These are phyloP conservation scores for Polypedilum pembai DNA, from an alignment of 1,140 invertebrate species.

Conservation along the genomic window DNA sequence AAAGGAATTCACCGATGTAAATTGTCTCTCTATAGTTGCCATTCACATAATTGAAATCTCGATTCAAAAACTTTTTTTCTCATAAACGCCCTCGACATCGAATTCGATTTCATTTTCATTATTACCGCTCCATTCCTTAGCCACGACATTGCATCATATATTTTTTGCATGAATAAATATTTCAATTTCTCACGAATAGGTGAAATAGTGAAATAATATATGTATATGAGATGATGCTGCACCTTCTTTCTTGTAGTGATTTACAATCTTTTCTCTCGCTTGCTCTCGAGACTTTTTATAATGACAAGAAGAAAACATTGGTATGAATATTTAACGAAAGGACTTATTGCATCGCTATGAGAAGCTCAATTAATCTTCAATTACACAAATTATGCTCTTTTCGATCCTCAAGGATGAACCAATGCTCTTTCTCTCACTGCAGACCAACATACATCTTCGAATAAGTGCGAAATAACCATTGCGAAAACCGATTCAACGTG, in stretches of 20 bases:
- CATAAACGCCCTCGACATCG: not conserved
- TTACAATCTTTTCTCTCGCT: no score
- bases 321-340: no score
- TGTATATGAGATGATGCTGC: not conserved
- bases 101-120: not conserved
- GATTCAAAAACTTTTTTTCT: not conserved
- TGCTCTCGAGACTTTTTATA: no score
- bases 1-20: not conserved
- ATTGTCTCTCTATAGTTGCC: not conserved
- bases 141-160: not conserved
- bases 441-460: no score
- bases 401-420: no score
- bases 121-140: not conserved
- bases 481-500: no score
- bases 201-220: not conserved
- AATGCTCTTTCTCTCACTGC: no score
- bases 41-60: not conserved
- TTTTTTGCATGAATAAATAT: conserved; percentile 19
- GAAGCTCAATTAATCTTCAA: no score
- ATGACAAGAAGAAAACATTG: no score
- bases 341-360: no score
- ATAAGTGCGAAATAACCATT: no score
- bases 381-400: no score
- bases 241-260: not conserved
- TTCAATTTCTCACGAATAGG: conserved; percentile 17